Percentiles rank a stretch among this genome's conserved stretches.
These are phyloP conservation scores for Cyrtodaria siliqua DNA, from an alignment of 2,888 invertebrate species.

Conservation along the genomic window DNA sequence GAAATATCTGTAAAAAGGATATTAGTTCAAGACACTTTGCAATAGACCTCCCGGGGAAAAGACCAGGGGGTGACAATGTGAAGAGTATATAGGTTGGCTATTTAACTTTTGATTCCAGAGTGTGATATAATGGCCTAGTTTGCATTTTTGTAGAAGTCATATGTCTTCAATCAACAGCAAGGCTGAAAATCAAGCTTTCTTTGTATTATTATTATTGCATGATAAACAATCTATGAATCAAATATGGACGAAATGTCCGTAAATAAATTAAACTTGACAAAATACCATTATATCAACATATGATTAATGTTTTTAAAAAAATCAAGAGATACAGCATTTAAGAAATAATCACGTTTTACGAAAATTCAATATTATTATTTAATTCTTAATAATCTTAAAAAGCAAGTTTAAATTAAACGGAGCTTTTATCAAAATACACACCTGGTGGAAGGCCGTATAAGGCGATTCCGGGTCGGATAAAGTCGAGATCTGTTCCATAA, in stretches of 20 bases:
- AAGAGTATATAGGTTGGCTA: neutral
- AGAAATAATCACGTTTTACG: too few species aligned
- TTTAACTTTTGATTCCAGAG: neutral
- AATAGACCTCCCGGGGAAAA: constrained; percentile 14
- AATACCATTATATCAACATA: too few species aligned
- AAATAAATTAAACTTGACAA: too few species aligned
- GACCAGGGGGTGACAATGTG: constrained; percentile 18
- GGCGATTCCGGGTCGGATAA: constrained; percentile 71
- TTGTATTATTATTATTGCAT: too few species aligned
- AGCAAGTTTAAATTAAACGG: too few species aligned
- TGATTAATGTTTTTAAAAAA: too few species aligned
- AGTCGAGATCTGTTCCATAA: constrained; percentile 71
- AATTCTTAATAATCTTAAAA: too few species aligned
- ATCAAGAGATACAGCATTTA: too few species aligned
- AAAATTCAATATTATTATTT: too few species aligned
- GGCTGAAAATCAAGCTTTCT: constrained; percentile 27
- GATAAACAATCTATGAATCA: too few species aligned
- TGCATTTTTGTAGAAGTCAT: neutral
- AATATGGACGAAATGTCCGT: too few species aligned
- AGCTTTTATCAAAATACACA: constrained; percentile 27
- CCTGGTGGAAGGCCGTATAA: constrained; percentile 74
- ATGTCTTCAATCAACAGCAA: constrained; percentile 23
- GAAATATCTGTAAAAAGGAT: constrained; percentile 45
- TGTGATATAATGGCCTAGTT: constrained; percentile 4
- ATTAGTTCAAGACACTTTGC: constrained; percentile 23